Evolutionary conservation across 2,797 vertebrate genomes (phyloP).

Genomic region (Chiroxiphia lanceolata): DNA sequence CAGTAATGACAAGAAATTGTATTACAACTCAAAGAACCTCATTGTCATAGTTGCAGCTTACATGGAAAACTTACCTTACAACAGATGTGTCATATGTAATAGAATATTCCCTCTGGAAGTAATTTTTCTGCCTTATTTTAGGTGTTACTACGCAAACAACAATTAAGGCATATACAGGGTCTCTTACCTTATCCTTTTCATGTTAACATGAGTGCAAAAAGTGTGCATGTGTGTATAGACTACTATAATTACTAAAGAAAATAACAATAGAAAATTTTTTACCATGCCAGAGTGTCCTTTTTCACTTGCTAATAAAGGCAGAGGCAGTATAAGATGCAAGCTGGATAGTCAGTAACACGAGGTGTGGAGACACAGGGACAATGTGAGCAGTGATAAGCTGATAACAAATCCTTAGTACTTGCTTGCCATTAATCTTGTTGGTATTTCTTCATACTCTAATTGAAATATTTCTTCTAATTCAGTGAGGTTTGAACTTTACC

Average conservation of each 20-base stretch:
- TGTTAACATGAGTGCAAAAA: not conserved
- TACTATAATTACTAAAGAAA: not conserved
- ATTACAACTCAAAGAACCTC: not conserved
- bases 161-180: not conserved
- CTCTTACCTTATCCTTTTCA: not conserved
- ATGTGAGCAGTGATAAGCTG: not conserved
- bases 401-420: not conserved
- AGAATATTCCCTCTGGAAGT: not conserved
- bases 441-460: not conserved
- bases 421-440: not conserved
- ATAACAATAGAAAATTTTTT: not conserved
- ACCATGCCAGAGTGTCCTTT: not conserved
- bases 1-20: not conserved
- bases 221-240: rapidly evolving
- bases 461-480: not conserved
- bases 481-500: not conserved
- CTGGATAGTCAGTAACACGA: not conserved
- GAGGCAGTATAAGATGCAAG: not conserved
- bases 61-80: not conserved
- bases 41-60: not conserved
- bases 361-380: too few relatives aligned
- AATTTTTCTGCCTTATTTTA: not conserved
- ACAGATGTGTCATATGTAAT: not conserved
- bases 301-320: not conserved
- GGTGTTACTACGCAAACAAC: not conserved